phyloP scores from a whole-genome alignment of 2,797 vertebrate species.

The Parauchenoglanis ngamensis region DNA sequence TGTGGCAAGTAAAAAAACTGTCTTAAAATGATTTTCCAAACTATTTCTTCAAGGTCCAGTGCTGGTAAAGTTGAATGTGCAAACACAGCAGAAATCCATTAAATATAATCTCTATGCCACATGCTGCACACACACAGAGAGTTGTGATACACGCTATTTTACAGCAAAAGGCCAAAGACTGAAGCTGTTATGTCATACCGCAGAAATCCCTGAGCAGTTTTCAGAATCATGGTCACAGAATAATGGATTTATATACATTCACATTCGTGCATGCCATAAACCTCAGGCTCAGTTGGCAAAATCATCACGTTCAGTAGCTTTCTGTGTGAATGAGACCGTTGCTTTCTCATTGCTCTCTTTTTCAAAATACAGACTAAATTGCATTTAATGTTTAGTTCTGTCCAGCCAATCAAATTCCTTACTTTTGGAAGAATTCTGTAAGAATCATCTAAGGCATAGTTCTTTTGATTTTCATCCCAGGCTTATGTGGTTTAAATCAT shows the following conservation, averaged over 20 bases:
- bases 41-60: neutral
- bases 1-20: neutral
- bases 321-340: neutral
- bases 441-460: neutral
- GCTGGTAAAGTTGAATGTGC: neutral
- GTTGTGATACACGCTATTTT: neutral
- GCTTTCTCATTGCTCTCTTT: neutral
- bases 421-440: neutral
- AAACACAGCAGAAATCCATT: neutral
- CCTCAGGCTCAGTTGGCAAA: neutral
- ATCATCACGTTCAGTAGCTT: neutral
- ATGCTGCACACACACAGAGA: neutral
- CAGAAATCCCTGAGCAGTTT: neutral
- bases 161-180: neutral
- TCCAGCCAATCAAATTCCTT: neutral
- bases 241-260: neutral
- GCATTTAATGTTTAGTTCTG: too few species aligned
- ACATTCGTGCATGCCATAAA: neutral
- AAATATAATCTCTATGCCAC: neutral
- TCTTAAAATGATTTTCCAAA: neutral
- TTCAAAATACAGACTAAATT: neutral
- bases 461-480: neutral
- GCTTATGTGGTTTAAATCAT: neutral
- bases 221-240: neutral
- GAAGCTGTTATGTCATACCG: neutral